Base-by-base conservation (phyloP, 2,888 invertebrate species). In the Sarcophaga rosellei region DNA sequence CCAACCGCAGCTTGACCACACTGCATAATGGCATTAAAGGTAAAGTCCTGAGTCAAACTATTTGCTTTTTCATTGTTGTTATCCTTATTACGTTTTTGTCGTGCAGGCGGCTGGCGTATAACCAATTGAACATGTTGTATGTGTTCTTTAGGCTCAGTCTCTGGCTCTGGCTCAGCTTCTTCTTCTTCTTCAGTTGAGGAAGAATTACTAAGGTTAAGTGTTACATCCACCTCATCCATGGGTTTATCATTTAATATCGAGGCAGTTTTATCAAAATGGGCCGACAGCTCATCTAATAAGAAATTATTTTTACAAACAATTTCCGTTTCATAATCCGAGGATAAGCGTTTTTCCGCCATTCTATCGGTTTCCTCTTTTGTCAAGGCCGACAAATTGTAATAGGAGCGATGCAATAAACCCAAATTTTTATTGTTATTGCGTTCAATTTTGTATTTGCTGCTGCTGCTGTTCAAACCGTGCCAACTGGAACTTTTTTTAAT, bases 311-410 rank as follows among this genome's bases (percentile, higher is more conserved):
- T 91, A 78, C 92, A 92, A 10, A 92, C 89, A 53, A 91, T 82
- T 70, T 88, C 81, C 57, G 89, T 87, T 79, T 93, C 91, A 86
- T 91, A 92, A 74, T 92, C 91, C 5, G 84, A 81, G 15, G 85
- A 70, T 23, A 84, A 74, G 69, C 86, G 74, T 65, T 20, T 69
- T 70, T 61, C 82, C 2, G 89, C 89, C 91, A 91, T 91, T 21
- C 65, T 88, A 3, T 88, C 63, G 21, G n/a, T 70, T 4, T 79
- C 88, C 79, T 75, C 84, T 47, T 89, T 95, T 82, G 95, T 93
- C 81, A 95, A 94, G 65, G 95, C 95, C 8, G 35, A 8, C 88
- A 95, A 93, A 93, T 95, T 95, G 77, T 94, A 95, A 93, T 95
- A 95, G 92, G 95, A 95, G 90, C 95, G 95, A 90, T 95, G 95